These are phyloP conservation scores for Brachypterus glaber DNA, from an alignment of 2,888 invertebrate species.

Conservation along the genomic window DNA sequence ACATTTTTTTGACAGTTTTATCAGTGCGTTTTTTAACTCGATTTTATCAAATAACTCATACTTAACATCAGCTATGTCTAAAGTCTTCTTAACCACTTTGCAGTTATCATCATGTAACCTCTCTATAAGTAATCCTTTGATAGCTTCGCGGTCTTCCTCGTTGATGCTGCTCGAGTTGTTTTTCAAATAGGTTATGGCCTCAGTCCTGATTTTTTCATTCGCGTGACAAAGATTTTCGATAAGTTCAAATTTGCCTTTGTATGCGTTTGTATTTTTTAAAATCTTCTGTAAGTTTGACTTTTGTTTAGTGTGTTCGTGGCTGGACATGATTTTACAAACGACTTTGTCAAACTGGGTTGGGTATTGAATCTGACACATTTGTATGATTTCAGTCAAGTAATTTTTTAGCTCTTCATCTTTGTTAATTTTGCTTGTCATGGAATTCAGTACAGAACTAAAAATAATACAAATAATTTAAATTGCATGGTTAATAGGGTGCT, in stretches of 20 bases:
- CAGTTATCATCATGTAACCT: slow-evolving; percentile 59
- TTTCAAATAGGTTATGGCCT: slow-evolving; percentile 57
- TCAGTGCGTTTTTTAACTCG: slow-evolving; percentile 42
- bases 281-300: slow-evolving; percentile 29
- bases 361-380: slow-evolving; percentile 59
- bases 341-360: slow-evolving; percentile 61
- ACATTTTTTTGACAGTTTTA: slow-evolving; percentile 44
- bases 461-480: slow-evolving; percentile 7
- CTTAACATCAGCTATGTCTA: slow-evolving; percentile 30
- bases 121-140: slow-evolving; percentile 54
- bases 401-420: slow-evolving; percentile 22
- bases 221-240: slow-evolving; percentile 67
- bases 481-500: background rate
- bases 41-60: slow-evolving; percentile 17
- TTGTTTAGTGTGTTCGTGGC: slow-evolving; percentile 17
- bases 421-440: slow-evolving; percentile 21
- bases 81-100: slow-evolving; percentile 49
- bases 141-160: slow-evolving; percentile 48
- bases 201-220: slow-evolving; percentile 52
- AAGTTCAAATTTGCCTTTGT: slow-evolving; percentile 37
- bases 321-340: slow-evolving; percentile 48
- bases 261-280: slow-evolving; percentile 23
- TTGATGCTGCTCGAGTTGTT: slow-evolving; percentile 45
- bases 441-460: slow-evolving; percentile 32
- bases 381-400: slow-evolving; percentile 42